Evolutionary conservation across 37 sponge, comb jelly and placozoan genomes (phyloP).

Genomic region (Ephydatia muelleri): DNA sequence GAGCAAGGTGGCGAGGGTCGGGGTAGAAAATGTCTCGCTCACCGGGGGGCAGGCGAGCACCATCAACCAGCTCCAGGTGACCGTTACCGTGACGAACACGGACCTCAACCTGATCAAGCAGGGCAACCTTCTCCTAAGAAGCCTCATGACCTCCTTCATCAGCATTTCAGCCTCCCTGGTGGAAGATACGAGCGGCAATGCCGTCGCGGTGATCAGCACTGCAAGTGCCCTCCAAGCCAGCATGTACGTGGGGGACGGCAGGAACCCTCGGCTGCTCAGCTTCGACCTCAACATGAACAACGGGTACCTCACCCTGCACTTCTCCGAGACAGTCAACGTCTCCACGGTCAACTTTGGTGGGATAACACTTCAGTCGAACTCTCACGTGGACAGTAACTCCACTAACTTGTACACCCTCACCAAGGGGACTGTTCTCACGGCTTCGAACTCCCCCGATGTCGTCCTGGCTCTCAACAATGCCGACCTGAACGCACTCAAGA

Average conservation of each 20-base stretch:
- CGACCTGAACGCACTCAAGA: slow-evolving; percentile 87
- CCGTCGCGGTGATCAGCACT: slow-evolving; percentile 33
- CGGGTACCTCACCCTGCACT: slow-evolving; percentile 72
- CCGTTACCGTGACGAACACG: slow-evolving; percentile 50
- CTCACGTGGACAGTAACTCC: neutral
- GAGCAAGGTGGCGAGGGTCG: neutral
- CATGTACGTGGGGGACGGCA: slow-evolving; percentile 63
- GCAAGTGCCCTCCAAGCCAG: slow-evolving; percentile 47
- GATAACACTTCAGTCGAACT: slow-evolving; percentile 67
- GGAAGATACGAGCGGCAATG: slow-evolving; percentile 70
- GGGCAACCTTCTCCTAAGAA: slow-evolving; percentile 45
- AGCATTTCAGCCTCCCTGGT: slow-evolving; percentile 50
- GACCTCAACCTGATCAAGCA: slow-evolving; percentile 87
- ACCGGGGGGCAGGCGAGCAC: slow-evolving; percentile 70
- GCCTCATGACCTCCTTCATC: slow-evolving; percentile 47
- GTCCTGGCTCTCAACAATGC: slow-evolving; percentile 38
- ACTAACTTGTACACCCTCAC: slow-evolving; percentile 40
- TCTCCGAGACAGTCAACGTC: slow-evolving; percentile 86
- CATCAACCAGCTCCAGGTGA: slow-evolving; percentile 44
- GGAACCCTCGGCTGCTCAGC: slow-evolving; percentile 43
- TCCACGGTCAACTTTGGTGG: slow-evolving; percentile 62
- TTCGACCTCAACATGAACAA: slow-evolving; percentile 83
- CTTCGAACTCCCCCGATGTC: slow-evolving; percentile 47
- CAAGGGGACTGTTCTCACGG: slow-evolving; percentile 10
- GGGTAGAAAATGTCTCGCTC: slow-evolving; percentile 55